Percentiles rank a stretch among this genome's conserved stretches.
phyloP scores from a whole-genome alignment of 2,797 vertebrate species.

The Lates japonicus region DNA sequence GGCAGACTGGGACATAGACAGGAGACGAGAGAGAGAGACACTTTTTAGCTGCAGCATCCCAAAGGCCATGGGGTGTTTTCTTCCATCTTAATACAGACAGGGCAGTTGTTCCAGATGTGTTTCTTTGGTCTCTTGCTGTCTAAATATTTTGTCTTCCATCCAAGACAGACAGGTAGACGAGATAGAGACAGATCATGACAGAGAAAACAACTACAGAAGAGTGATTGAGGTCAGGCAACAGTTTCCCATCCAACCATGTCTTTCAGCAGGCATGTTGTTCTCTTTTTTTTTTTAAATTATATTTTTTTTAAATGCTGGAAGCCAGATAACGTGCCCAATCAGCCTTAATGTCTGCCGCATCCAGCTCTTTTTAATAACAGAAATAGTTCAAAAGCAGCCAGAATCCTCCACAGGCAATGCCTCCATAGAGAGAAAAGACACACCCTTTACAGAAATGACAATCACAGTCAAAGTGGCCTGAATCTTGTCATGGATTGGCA shows the following conservation, averaged over 20 bases:
- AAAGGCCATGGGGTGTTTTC: constrained; percentile 39
- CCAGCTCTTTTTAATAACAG: constrained; percentile 25
- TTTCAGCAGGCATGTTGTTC: not conserved
- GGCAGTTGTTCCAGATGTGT: constrained; percentile 30
- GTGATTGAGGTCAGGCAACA: constrained; percentile 27
- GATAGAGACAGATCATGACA: constrained; percentile 20
- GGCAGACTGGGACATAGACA: constrained; percentile 23
- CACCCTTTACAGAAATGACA: constrained; percentile 69
- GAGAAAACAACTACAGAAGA: constrained; percentile 20
- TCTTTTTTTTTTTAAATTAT: constrained; percentile 1
- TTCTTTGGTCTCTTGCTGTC: constrained; percentile 40
- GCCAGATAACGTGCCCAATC: constrained; percentile 21
- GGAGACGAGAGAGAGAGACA: constrained; percentile 4
- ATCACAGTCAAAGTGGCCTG: constrained; percentile 72
- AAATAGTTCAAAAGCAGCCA: constrained; percentile 30
- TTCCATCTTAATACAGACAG: constrained; percentile 22
- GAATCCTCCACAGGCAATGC: constrained; percentile 27
- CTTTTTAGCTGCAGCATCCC: constrained; percentile 48
- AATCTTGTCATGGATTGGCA: constrained; percentile 29
- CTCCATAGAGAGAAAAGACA: constrained; percentile 3
- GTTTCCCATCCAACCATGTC: constrained; percentile 32
- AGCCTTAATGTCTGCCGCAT: constrained; percentile 22
- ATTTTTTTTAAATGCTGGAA: constrained; percentile 23
- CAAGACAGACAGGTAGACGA: constrained; percentile 31
- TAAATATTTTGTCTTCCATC: constrained; percentile 69